Percentiles rank a stretch among this genome's conserved stretches.
phyloP scores from a whole-genome alignment of 2,113 vertebrate species.

The Passer montanus region DNA sequence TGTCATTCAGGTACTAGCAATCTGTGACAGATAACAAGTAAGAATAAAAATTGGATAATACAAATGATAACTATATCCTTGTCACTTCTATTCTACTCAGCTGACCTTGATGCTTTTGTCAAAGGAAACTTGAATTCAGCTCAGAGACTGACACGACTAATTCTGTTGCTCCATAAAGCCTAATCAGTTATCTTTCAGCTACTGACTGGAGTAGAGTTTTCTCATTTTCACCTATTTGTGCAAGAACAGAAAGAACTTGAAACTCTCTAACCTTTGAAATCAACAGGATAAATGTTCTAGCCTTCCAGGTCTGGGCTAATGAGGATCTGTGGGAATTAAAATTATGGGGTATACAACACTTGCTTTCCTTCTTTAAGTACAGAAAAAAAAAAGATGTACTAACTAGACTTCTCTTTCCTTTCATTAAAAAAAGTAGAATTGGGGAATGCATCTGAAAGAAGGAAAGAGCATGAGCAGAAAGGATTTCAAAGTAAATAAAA shows the following conservation, averaged over 20 bases:
- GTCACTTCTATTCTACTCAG: not conserved
- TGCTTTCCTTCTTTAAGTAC: not conserved
- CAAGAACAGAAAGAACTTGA: not conserved
- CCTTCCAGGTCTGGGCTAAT: not conserved
- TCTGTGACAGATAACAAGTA: not conserved
- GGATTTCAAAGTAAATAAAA: not conserved
- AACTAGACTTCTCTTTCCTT: not conserved
- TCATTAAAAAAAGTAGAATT: not conserved
- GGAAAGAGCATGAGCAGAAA: not conserved
- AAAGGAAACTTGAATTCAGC: not conserved
- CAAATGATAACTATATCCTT: not conserved
- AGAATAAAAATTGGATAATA: not conserved
- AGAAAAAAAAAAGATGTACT: not conserved
- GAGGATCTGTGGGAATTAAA: not conserved
- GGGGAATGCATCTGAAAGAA: not conserved
- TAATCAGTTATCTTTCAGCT: not conserved
- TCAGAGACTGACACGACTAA: not conserved
- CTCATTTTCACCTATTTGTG: not conserved
- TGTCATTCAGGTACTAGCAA: not conserved
- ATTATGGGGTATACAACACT: not conserved
- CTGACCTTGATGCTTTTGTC: not conserved
- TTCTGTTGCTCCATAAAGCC: not conserved
- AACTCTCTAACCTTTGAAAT: slow-evolving; percentile 5
- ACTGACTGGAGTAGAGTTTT: not conserved
- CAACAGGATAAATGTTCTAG: not conserved